Percentiles rank a stretch among this genome's conserved stretches.
These are phyloP conservation scores for Medauroidea extradentata DNA, from an alignment of 1,140 invertebrate genomes.

Conservation along the genomic window DNA sequence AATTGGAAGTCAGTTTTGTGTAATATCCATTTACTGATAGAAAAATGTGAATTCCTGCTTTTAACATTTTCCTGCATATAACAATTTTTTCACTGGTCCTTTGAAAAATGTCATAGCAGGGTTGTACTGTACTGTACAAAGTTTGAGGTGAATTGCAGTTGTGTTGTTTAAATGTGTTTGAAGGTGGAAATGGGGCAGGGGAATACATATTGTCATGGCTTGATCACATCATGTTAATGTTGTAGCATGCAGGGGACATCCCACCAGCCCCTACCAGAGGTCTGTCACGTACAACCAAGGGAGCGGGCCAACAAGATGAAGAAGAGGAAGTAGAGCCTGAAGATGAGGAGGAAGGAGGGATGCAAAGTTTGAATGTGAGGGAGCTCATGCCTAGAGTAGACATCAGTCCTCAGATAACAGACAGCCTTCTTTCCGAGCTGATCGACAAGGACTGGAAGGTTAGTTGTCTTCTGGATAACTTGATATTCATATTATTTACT, in stretches of 20 bases:
- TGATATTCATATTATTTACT: too few relatives aligned
- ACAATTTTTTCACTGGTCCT: too few relatives aligned
- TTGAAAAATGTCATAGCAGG: too few relatives aligned
- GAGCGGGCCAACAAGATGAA: conserved; percentile 48
- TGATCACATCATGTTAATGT: background rate
- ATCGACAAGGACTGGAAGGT: conserved; percentile 94
- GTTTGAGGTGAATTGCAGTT: too few relatives aligned
- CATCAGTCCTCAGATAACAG: conserved; percentile 81
- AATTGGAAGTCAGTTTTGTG: too few relatives aligned
- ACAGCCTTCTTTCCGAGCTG: conserved; percentile 73
- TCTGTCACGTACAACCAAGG: conserved; percentile 24
- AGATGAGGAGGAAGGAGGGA: conserved; percentile 46
- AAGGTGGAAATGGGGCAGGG: too few relatives aligned
- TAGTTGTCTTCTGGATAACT: conserved; percentile 14
- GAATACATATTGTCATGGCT: too few relatives aligned
- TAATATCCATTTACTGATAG: too few relatives aligned
- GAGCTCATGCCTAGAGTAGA: conserved; percentile 73
- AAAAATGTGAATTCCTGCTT: too few relatives aligned
- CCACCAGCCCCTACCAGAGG: conserved; percentile 68
- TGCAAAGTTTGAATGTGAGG: conserved; percentile 51
- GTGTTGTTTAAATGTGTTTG: too few relatives aligned
- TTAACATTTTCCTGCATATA: too few relatives aligned
- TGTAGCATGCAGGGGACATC: conserved; percentile 56
- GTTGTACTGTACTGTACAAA: too few relatives aligned
- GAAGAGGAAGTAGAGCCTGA: conserved; percentile 51